Base-by-base conservation (phyloP, 1,140 invertebrate species). In the Nasonia giraulti region DNA sequence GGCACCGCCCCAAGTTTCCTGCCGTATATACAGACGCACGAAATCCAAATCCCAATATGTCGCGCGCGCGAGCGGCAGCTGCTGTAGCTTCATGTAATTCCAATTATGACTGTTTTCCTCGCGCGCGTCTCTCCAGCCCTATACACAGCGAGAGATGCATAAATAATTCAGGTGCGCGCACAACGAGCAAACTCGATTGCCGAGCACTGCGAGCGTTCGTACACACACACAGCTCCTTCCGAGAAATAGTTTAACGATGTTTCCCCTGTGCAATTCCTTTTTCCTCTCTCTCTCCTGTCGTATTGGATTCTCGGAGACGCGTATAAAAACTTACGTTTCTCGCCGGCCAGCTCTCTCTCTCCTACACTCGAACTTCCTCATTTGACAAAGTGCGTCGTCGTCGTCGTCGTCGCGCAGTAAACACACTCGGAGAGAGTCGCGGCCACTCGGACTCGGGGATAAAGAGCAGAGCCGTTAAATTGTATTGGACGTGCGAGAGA, bases 401-500 rank as follows among this genome's bases (percentile, higher is more conserved):
- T 27, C 27, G 27, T 27, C 74, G 74, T 76, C 74, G 33, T 37
- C 33, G 33, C 33, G 33, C 86, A 79, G 71, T 71, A 62, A 33
- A 86, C 85, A 89, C 87, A 86, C 10, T 55, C 50, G 50, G 50
- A 17, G 50, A 12, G 10, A 11, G 44, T 2, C 44, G 12, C 44
- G 2, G 10, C 44, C 12, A 12, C 55, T 62, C 17, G 55, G 20
- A 62, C 55, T 62, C 17, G 17, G 14, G 17, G 55, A 62, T 62
- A n/a, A 62, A 62, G 55, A 62, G 55, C 55, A 62, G 2, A 62
- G 79, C 87, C 86, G 87, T 90, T 90, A 90, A 89, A 90, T 90
- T 89, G 90, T 89, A 91, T 90, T 88, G 88, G 83, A 75, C 55
- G 20, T 62, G 55, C 17, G 55, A 71, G 83, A 87, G 86, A 50